These are phyloP conservation scores for Micrastur ruficollis DNA, from an alignment of 2,797 vertebrate genomes.

Conservation along the genomic window DNA sequence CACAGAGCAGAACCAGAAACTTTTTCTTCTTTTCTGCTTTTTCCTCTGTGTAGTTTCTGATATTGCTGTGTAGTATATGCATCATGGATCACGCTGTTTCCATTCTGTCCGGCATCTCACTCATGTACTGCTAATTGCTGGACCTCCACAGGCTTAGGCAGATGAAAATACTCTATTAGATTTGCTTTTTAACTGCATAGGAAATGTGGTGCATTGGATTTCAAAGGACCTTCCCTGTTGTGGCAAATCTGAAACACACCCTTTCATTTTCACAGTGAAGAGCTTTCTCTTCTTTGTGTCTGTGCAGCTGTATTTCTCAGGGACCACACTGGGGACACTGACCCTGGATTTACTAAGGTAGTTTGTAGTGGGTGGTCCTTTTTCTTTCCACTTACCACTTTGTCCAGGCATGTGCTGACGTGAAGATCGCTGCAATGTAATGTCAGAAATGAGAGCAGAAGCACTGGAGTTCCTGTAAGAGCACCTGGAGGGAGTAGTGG, in stretches of 20 bases:
- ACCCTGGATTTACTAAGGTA: not conserved
- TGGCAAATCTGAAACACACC: not conserved
- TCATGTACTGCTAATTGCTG: not conserved
- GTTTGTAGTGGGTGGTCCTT: not conserved
- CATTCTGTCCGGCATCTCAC: not conserved
- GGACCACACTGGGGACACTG: not conserved
- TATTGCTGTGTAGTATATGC: not conserved
- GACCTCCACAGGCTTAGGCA: not conserved
- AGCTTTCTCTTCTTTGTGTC: not conserved
- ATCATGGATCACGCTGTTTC: not conserved
- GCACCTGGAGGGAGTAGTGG: not conserved
- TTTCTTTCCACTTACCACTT: not conserved
- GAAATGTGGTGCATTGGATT: not conserved
- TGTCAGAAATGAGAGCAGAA: not conserved
- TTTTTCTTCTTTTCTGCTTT: not conserved
- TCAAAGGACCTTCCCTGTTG: not conserved
- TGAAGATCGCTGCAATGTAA: not conserved
- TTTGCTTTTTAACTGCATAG: not conserved
- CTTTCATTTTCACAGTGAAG: accelerated
- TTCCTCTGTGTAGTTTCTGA: not conserved
- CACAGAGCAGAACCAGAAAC: not conserved
- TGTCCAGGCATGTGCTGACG: not conserved
- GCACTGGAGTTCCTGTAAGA: not conserved
- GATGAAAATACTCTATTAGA: not conserved
- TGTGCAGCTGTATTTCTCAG: not conserved